These are phyloP conservation scores for Nibea albiflora DNA, from an alignment of 2,113 vertebrate species.

Conservation along the genomic window DNA sequence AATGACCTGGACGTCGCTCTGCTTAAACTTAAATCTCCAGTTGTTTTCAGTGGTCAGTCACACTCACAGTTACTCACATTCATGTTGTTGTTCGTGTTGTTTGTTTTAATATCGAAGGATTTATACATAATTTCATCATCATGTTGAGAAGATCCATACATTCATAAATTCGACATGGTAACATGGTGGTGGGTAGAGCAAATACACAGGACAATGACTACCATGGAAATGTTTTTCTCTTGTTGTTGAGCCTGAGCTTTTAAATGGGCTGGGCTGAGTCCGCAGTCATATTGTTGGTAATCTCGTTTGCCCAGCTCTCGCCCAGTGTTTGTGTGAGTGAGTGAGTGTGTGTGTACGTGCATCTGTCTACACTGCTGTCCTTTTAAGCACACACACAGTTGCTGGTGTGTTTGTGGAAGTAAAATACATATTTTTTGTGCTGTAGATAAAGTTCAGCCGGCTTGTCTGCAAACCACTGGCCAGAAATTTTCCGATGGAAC, in stretches of 20 bases:
- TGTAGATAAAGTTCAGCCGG: conserved; percentile 87
- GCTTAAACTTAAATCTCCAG: conserved; percentile 84
- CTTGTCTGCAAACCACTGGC: conserved; percentile 87
- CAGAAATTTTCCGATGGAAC: conserved; percentile 82
- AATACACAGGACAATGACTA: not conserved
- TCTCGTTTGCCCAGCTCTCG: conserved; percentile 8
- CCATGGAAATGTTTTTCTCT: conserved; percentile 3
- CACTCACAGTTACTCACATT: no score
- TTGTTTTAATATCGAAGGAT: not conserved
- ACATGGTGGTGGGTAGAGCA: not conserved
- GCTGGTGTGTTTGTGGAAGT: conserved; percentile 3
- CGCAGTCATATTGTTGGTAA: conserved; percentile 21
- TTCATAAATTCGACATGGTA: not conserved
- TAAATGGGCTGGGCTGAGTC: not conserved
- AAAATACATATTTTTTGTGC: conserved; percentile 16
- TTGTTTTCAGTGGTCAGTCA: conserved; percentile 84
- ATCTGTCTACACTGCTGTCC: not conserved
- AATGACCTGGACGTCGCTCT: conserved; percentile 91
- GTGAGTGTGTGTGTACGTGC: not conserved
- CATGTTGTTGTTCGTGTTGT: not conserved
- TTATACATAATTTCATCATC: not conserved
- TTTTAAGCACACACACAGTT: not conserved
- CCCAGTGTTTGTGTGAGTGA: conserved; percentile 13
- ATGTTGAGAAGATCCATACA: not conserved
- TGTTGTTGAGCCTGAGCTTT: conserved; percentile 19